Conservation (phyloP, 2,888 invertebrate species). For the Mayetiola destructor region DNA sequence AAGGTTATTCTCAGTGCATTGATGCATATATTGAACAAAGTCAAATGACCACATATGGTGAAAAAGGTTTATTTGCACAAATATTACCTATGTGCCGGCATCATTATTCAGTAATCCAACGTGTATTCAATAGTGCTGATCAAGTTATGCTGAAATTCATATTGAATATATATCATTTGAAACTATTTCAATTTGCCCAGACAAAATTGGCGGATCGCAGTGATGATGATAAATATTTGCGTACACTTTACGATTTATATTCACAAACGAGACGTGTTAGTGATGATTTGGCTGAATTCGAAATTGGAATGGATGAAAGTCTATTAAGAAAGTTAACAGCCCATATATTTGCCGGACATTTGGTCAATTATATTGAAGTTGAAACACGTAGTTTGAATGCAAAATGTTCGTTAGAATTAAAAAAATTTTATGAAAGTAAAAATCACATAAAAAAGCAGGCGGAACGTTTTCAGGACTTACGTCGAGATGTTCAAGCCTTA, state of each 20-base stretch:
- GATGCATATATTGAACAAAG: conserved; percentile 95
- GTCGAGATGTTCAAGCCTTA: conserved; percentile 84
- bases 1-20: conserved; percentile 90
- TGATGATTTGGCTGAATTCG: conserved; percentile 53
- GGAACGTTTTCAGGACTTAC: conserved; percentile 80
- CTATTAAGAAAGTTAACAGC: conserved; percentile 63
- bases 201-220: conserved; percentile 68
- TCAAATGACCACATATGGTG: conserved; percentile 68
- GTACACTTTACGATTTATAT: conserved; percentile 77
- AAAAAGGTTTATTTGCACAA: conserved; percentile 80
- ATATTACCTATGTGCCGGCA: conserved; percentile 79
- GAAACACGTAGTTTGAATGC: conserved; percentile 68
- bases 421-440: conserved; percentile 79
- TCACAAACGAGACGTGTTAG: conserved; percentile 67
- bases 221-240: conserved; percentile 77
- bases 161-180: conserved; percentile 83
- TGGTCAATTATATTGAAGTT: conserved; percentile 61
- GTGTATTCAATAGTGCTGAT: conserved; percentile 88
- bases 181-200: conserved; percentile 72
- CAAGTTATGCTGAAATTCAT: conserved; percentile 98
- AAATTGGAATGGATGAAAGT: conserved; percentile 64
- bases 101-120: conserved; percentile 67
- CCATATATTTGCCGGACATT: conserved; percentile 65
- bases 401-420: conserved; percentile 57
- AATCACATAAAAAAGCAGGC: conserved; percentile 90